Evolutionary conservation across 2,113 vertebrate genomes (phyloP).

Genomic region (Abramis brama): DNA sequence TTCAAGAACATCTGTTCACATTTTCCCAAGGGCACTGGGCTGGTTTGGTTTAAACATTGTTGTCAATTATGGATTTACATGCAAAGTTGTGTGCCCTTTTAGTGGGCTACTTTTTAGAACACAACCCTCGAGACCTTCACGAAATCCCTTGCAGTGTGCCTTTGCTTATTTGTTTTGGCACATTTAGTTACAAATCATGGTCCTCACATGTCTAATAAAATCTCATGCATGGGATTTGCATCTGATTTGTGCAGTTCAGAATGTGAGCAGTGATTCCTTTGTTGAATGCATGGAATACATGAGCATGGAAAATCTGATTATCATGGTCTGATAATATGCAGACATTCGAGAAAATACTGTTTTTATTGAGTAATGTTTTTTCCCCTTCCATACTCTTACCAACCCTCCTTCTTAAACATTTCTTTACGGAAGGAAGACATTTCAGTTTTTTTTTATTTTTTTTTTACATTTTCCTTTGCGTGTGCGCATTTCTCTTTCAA

Average conservation of each 20-base stretch:
- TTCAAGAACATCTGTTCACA: slow-evolving; percentile 31
- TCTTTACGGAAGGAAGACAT: background rate
- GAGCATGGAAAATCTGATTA: slow-evolving; percentile 25
- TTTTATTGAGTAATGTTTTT: slow-evolving; percentile 15
- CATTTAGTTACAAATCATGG: slow-evolving; percentile 22
- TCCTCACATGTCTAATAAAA: slow-evolving; percentile 38
- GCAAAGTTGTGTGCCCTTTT: background rate
- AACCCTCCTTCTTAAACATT: slow-evolving; percentile 18
- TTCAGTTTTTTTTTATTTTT: background rate
- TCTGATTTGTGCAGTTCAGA: slow-evolving; percentile 34
- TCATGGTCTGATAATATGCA: slow-evolving; percentile 35
- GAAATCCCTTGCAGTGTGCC: slow-evolving; percentile 13
- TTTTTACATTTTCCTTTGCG: background rate
- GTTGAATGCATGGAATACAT: slow-evolving; percentile 33
- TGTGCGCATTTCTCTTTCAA: background rate
- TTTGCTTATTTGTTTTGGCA: slow-evolving; percentile 25
- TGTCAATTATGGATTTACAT: background rate
- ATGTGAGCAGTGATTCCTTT: slow-evolving; percentile 22
- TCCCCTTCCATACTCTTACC: background rate
- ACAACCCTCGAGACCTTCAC: background rate
- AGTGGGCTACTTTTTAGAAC: slow-evolving; percentile 9
- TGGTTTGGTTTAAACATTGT: slow-evolving; percentile 16
- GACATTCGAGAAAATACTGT: background rate
- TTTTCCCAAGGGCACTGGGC: background rate
- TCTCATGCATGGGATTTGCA: slow-evolving; percentile 42